Conservation (phyloP, 2,888 invertebrate species). For the Tetranychus piercei region DNA sequence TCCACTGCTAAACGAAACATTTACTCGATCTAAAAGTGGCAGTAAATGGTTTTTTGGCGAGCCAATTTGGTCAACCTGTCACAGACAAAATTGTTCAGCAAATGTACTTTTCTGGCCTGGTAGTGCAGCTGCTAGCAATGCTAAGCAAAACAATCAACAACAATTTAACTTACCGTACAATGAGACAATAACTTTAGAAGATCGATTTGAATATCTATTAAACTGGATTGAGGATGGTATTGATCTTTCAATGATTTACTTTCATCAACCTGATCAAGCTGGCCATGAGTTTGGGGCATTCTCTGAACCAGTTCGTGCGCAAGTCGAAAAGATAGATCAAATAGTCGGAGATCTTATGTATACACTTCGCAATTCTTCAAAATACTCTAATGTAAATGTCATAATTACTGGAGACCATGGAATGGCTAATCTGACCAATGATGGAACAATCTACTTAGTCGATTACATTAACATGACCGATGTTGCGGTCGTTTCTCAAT, state of each 20-base stretch:
- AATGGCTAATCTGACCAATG: conserved; percentile 27
- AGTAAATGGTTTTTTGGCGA: neutral
- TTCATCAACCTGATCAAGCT: conserved; percentile 28
- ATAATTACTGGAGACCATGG: conserved; percentile 31
- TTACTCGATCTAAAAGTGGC: neutral
- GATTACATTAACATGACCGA: conserved; percentile 16
- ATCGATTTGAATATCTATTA: conserved; percentile 24
- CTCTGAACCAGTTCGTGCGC: neutral
- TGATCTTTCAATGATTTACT: conserved; percentile 26
- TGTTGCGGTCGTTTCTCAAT: conserved; percentile 8
- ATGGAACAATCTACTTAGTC: conserved; percentile 11
- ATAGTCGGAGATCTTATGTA: neutral
- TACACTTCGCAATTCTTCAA: neutral
- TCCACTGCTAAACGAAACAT: conserved; percentile 2
- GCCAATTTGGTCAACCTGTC: conserved; percentile 5
- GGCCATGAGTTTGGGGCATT: neutral
- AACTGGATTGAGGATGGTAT: conserved; percentile 23
- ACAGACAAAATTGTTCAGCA: neutral
- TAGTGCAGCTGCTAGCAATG: no score
- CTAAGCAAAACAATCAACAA: neutral
- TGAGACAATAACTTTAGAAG: conserved; percentile 15
- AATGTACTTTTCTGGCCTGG: conserved; percentile 9
- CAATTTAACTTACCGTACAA: neutral
- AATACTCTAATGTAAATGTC: conserved; percentile 24
- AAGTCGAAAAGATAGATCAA: neutral